Evolutionary conservation across 2,113 vertebrate genomes (phyloP), one percentile per base, ranked within the genome.

Genomic region (Phoenicopterus ruber): DNA sequence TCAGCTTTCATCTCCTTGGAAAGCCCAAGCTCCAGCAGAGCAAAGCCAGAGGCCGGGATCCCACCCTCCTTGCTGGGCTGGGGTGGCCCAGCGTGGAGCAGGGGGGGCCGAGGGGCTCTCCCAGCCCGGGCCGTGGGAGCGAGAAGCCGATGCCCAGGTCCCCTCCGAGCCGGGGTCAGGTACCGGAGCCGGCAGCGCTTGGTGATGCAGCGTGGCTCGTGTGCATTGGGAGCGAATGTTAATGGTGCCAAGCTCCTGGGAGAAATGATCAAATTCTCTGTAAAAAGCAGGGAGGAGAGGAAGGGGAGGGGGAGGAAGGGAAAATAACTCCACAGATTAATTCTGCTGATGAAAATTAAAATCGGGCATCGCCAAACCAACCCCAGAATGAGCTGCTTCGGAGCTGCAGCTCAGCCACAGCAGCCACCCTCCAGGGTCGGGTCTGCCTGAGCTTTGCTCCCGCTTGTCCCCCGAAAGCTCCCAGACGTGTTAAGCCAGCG

Each of bases 231-330:
- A 94, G 71, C 46, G 93, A 94, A 95, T 90, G 88, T 92, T 83
- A 96, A 95, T 91, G 96, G 93, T 95, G 85, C 90, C 1, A 31
- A 92, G 92, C 93, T 96, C 93, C 90, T 94, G 63, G 59, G 93
- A 97, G 94, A 93, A 96, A 90, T 66, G 74, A 94, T 86, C 96
- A 77, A 66, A 88, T 93, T 91, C 92, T 90, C 65, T 47, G 19
- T 81, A 46, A 71, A 81, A 90, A 88, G 93, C 2, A 7, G 76
- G 62, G 63, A 88, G 86, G 80, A 91, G 69, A 93, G 83, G 73
- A 86, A 93, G 86, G 91, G 89, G 84, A 79, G 85, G 90, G 69
- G 69, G 44, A 77, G 57, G 87, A 93, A 74, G 62, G 71, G 74
- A 95, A 82, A 94, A 82, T 63, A 95, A 82, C 74, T 79, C 81